Evolutionary conservation across 1,140 invertebrate species (phyloP).

Genomic region (Camponotus pennsylvanicus): DNA sequence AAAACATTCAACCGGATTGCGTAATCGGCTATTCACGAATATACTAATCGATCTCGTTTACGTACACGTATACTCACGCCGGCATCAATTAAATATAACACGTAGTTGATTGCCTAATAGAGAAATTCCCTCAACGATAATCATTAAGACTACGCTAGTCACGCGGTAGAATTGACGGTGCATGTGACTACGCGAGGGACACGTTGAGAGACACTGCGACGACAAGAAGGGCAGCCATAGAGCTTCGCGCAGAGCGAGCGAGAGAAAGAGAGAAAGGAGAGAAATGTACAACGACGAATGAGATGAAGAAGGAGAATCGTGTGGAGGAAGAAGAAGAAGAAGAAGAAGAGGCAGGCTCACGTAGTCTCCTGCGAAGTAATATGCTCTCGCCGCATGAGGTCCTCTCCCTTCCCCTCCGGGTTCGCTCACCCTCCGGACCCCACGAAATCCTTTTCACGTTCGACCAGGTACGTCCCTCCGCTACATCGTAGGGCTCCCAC

Average conservation of each 20-base stretch:
- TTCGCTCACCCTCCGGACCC: constrained; percentile 63
- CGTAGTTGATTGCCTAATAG: constrained; percentile 29
- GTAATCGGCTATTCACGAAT: constrained; percentile 27
- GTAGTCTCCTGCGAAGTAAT: constrained; percentile 80
- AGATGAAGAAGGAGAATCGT: constrained; percentile 11
- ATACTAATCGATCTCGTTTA: constrained; percentile 53
- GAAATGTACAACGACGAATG: constrained; percentile 12
- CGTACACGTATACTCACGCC: constrained; percentile 1
- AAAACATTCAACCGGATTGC: constrained; percentile 36
- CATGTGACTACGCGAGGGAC: background rate
- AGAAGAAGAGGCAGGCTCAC: constrained; percentile 74
- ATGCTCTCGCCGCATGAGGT: constrained; percentile 82
- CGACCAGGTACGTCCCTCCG: constrained; percentile 44
- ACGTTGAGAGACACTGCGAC: constrained; percentile 68
- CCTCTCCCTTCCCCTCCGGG: constrained; percentile 57
- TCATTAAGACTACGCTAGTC: background rate
- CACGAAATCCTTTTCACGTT: constrained; percentile 66
- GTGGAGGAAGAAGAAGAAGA: constrained; percentile 43
- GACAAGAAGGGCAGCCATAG: constrained; percentile 56
- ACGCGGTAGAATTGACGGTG: constrained; percentile 15
- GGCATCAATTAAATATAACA: constrained; percentile 53
- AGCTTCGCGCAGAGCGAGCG: constrained; percentile 45
- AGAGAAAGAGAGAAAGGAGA: constrained; percentile 57
- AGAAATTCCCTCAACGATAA: constrained; percentile 50
- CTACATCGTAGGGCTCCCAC: constrained; percentile 52